phyloP scores from a whole-genome alignment of 2,113 vertebrate species.

The Prionailurus bengalensis region DNA sequence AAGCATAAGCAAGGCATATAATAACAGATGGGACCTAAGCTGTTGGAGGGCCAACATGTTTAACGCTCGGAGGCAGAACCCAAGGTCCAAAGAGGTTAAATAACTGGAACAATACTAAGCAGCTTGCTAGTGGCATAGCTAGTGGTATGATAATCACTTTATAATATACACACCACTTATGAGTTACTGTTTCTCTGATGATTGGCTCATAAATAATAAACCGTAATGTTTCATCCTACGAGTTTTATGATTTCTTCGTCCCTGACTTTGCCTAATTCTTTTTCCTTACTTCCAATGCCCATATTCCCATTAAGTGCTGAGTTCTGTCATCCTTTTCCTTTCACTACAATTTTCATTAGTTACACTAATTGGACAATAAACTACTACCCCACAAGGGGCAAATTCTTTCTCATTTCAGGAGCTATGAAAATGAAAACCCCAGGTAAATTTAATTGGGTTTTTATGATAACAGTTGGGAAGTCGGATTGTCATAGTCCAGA shows the following conservation, averaged over 20 bases:
- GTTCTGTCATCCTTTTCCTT: background rate
- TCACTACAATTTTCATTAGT: background rate
- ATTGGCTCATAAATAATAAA: background rate
- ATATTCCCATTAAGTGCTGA: background rate
- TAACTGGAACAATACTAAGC: background rate
- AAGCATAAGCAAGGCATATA: background rate
- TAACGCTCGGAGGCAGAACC: background rate
- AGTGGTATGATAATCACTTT: background rate
- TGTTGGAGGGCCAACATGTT: background rate
- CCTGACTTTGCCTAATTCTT: background rate
- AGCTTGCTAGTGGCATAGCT: background rate
- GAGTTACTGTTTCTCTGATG: background rate
- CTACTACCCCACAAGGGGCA: background rate
- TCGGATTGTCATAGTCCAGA: background rate
- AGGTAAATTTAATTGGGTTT: background rate
- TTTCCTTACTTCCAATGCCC: background rate
- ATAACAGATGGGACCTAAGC: background rate
- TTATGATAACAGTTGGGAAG: background rate
- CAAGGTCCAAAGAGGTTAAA: background rate
- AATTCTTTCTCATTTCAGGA: background rate
- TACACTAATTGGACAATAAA: background rate
- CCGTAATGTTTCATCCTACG: background rate
- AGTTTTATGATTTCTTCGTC: slow-evolving; percentile 34
- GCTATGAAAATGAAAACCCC: background rate
- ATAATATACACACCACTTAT: background rate